Base-by-base conservation (phyloP, 2,888 invertebrate genomes). In the Endotricha flammealis region DNA sequence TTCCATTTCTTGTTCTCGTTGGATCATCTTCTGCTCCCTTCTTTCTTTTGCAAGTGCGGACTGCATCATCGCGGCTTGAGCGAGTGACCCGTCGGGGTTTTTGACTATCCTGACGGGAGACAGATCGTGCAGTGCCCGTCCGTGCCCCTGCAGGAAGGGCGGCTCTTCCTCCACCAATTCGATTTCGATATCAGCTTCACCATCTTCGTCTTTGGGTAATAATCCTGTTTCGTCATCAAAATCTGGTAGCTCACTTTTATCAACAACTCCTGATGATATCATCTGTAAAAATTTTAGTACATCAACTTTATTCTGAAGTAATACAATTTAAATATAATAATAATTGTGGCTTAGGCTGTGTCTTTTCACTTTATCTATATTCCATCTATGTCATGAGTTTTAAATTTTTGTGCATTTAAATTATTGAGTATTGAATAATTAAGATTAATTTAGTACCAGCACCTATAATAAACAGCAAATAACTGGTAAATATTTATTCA, bases 31-130 rank as follows among this genome's bases (percentile, higher is more conserved):
- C 60, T 95, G 92, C 70, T 99, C 99, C 28, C 99, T 87, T 33
- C 99, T 88, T 70, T 99, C 99, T 65, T 99, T 99, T 0, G 99
- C 95, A 27, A 99, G 73, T 0, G 99, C 99, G 7, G 95, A 96
- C 75, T 99, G 99, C 98, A 98, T 99, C 96, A 99, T 98, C 0
- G 99, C 99, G 0, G 99, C 98, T 75, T 99, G 99, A 0, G 99
- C 99, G 12, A 99, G 79, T 0, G 98, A 98, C 0, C 99, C 99
- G 73, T 99, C 99, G 0, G 99, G 99, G 88, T 99, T 99, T 86
- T 98, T 98, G 0, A 99, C 97, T 48, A 99, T 98, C 48, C 94
- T 83, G 2, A 98, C 97, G 0, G 98, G 98, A 38, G 96, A 97
- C 2, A 98, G 87, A 68, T 98, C 98, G 48, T 97, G 95, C 0